Evolutionary conservation across 2,797 vertebrate species (phyloP), one percentile per base, ranked within the genome.

Genomic region (Odontamblyopus rebecca): DNA sequence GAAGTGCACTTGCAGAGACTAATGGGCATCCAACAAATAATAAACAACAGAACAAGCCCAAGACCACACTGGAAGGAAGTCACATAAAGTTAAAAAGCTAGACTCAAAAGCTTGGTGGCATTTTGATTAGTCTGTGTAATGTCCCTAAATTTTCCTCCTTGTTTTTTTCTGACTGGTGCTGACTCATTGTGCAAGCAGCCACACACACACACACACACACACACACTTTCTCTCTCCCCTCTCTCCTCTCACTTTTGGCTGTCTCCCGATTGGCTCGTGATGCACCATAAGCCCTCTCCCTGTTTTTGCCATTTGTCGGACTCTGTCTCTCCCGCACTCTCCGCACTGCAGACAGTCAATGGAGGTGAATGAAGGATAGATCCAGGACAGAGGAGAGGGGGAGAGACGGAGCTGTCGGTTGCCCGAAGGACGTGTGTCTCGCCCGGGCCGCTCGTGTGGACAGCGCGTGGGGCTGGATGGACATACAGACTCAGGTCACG

Each of bases 341-440:
- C 59, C 88, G 93, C 93, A 92, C 94, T 95, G 95, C 95, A 96
- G 95, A 96, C 95, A 95, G 93, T 91, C 93, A 91, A 91, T 92
- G 61, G 72, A 76, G 78, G 74, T 78, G 84, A 83, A 80, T 79
- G 76, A 72, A 72, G 68, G 82, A 82, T 77, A 71, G 65, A 75
- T 75, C 69, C 63, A 68, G 68, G 83, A 86, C 71, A 70, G 70
- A 72, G 80, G 70, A 80, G 68, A 78, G 75, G 78, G 82, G 68
- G 78, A 73, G 80, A 41, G 9, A 70, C 38, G 75, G 61, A 75
- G 72, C 71, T 29, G 41, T 5, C 86, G 78, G 80, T 64, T 88
- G 29, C 59, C 68, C 62, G 53, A 69, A 71, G 41, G 74, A 63
- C 68, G 64, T 72, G 66, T 68, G 79, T 63, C 66, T 85, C 54